These are phyloP conservation scores for Temnothorax longispinosus DNA, from an alignment of 1,140 invertebrate species.

Conservation along the genomic window DNA sequence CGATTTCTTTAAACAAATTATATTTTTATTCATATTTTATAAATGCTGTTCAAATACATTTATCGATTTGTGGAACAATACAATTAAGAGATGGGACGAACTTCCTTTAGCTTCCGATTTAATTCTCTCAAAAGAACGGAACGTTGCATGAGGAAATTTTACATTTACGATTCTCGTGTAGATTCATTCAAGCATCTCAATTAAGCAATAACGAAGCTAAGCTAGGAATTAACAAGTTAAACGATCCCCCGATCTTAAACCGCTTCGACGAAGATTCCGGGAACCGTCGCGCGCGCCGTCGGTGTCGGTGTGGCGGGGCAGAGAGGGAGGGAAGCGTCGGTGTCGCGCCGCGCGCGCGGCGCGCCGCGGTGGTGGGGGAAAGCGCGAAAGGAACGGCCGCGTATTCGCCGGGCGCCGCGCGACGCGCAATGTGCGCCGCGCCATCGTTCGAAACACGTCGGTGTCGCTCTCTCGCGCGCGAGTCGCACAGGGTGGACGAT, in stretches of 20 bases:
- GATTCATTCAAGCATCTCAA: background rate
- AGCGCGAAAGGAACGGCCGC: conserved; percentile 54
- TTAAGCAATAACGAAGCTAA: background rate
- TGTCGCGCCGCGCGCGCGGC: conserved; percentile 14
- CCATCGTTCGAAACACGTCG: conserved; percentile 76
- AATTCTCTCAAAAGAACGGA: background rate
- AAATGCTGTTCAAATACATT: too few relatives aligned
- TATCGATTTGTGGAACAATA: too few relatives aligned
- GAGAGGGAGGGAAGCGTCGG: background rate
- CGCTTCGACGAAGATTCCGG: conserved; percentile 9
- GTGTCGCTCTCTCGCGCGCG: conserved; percentile 43
- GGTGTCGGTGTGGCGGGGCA: too few relatives aligned
- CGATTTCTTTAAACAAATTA: too few relatives aligned
- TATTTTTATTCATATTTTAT: too few relatives aligned
- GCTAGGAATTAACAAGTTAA: background rate
- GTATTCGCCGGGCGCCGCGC: conserved; percentile 54
- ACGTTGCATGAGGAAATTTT: background rate
- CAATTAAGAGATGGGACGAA: background rate
- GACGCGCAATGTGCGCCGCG: conserved; percentile 80
- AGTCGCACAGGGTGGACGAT: background rate
- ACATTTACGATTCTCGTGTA: background rate
- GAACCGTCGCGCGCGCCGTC: background rate
- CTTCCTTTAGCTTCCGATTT: background rate
- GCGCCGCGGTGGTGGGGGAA: conserved; percentile 34
- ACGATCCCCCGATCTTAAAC: background rate